Evolutionary conservation across 2,113 vertebrate species (phyloP).

Genomic region (Neodon shergylaensis): DNA sequence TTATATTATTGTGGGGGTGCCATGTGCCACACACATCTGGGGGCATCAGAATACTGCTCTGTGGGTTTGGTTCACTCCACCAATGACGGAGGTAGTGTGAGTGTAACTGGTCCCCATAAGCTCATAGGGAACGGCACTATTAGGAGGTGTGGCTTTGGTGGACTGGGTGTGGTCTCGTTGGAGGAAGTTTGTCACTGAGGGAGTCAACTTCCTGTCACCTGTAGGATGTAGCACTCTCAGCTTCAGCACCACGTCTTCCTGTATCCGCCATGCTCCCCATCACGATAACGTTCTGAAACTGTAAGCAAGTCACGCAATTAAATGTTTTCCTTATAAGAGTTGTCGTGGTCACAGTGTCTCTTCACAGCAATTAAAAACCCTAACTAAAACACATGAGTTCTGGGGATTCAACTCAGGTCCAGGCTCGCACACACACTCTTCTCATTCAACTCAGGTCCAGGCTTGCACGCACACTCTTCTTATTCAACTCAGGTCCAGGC

Average conservation of each 20-base stretch:
- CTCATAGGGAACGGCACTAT: background rate
- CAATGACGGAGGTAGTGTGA: background rate
- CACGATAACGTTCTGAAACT: background rate
- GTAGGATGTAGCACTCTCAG: background rate
- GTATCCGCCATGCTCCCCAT: background rate
- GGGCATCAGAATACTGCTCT: background rate
- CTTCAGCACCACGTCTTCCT: background rate
- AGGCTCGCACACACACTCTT: too few species aligned
- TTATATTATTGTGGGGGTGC: too few species aligned
- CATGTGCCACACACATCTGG: background rate
- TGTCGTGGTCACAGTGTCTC: background rate
- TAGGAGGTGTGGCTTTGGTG: background rate
- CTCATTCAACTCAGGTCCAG: background rate
- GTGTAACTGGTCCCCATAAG: background rate
- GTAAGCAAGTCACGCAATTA: background rate
- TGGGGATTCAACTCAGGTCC: too few species aligned
- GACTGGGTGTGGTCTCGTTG: background rate
- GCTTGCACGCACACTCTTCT: too few species aligned
- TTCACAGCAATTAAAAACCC: background rate
- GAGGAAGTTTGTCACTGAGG: background rate
- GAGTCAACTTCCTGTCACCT: background rate
- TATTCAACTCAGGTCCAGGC: background rate
- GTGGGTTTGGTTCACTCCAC: too few species aligned
- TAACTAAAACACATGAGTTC: background rate
- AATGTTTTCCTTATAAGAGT: background rate